Base-by-base conservation (phyloP, 2,797 vertebrate species). In the Echeneis naucrates region DNA sequence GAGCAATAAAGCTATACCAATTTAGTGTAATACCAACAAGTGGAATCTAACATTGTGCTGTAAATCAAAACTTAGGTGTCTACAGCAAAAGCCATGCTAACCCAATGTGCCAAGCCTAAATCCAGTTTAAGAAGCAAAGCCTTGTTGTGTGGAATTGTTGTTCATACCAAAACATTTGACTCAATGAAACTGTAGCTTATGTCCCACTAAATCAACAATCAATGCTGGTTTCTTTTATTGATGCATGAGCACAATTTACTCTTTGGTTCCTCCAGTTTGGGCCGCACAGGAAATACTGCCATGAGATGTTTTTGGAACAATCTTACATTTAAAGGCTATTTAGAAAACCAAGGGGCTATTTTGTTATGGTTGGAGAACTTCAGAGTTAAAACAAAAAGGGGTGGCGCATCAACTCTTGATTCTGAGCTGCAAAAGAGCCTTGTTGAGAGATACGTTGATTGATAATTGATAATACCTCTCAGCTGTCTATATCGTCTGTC, bases 401-500 rank as follows among this genome's bases (percentile, higher is more conserved):
- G 32, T 48, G 21, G 35, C 60, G 26, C 53, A 48, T 68, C 37
- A 35, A 40, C 56, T 77, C 52, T 50, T 33, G 30, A 60, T 37
- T 67, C 24, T 57, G 13, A 27, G 2, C 5, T 59, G 32, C 19
- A 26, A 75, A 75, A 76, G 44, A 75, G 48, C 6, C 6, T 3
- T 30, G 30, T 30, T 6, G 3, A 30, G 30, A 30, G 81, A 75
- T 73, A 80, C 60, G 65, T 60, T 69, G 26, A 70, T 71, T 72
- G 47, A 57, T 78, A 45, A 76, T 19, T 42, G 40, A 42, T 42
- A 42, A 19, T 19, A 30, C 52, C 66, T 77, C 75, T 73, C 63
- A 50, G 68, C 65, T 59, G 66, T 75, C 58, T 53, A 56, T 63
- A 13, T 58, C 13, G 32, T 78, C 63, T 63, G 61, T 80, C 72